Evolutionary conservation across 2,113 vertebrate genomes (phyloP).

Genomic region (Zosterops japonicus): DNA sequence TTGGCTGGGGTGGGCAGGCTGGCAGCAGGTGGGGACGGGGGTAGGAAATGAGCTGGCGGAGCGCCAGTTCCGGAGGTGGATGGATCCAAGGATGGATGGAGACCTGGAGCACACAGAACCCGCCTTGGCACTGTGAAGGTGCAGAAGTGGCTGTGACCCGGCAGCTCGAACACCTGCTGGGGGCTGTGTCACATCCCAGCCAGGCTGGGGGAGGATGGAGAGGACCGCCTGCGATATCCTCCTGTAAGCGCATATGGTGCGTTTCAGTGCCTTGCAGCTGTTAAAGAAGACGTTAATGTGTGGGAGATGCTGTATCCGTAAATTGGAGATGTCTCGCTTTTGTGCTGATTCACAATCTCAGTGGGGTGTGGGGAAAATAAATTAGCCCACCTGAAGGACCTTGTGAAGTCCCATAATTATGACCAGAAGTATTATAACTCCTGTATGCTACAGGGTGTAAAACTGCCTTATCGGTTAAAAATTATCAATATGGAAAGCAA

Average conservation of each 20-base stretch:
- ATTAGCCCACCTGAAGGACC: background rate
- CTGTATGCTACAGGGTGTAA: no score
- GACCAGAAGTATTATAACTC: background rate
- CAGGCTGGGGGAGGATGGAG: background rate
- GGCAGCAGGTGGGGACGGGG: background rate
- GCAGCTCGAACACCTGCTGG: background rate
- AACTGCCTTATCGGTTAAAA: background rate
- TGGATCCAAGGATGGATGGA: background rate
- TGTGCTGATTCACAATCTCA: background rate
- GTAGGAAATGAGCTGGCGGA: background rate
- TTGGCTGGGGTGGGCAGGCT: background rate
- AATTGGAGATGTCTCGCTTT: background rate
- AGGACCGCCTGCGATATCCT: background rate
- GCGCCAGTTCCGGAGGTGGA: background rate
- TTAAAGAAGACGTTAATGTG: fast-evolving
- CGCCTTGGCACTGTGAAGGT: fast-evolving
- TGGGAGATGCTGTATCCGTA: background rate
- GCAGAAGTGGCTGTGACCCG: fast-evolving
- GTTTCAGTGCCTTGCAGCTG: fast-evolving
- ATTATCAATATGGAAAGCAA: background rate
- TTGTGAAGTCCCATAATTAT: background rate
- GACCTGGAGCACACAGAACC: fast-evolving
- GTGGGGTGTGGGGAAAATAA: fast-evolving
- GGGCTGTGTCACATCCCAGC: background rate
- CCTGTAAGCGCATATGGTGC: fast-evolving